phyloP scores from a whole-genome alignment of 2,888 invertebrate species.

The Leptinotarsa juncta region DNA sequence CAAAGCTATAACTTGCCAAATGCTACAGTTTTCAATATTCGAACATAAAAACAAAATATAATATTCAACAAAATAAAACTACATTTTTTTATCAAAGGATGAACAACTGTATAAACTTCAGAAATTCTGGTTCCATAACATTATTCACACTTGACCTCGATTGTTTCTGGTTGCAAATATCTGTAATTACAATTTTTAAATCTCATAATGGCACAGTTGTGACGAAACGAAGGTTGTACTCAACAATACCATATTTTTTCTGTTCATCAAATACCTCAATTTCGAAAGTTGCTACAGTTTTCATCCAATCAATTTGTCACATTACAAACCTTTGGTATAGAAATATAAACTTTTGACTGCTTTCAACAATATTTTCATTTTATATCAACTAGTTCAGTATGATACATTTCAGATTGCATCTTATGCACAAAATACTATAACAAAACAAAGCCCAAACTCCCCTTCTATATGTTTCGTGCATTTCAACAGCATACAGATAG shows the following conservation, averaged over 20 bases:
- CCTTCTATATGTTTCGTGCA: conserved; percentile 91
- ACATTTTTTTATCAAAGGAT: conserved; percentile 30
- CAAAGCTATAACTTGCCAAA: conserved; percentile 33
- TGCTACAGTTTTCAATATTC: conserved; percentile 19
- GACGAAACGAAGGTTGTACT: too few relatives aligned
- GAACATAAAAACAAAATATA: conserved; percentile 12
- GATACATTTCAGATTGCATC: conserved; percentile 53
- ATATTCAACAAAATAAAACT: conserved; percentile 27
- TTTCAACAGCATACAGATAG: conserved; percentile 85
- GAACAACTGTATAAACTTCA: conserved; percentile 17
- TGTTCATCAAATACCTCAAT: background rate
- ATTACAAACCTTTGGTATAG: conserved; percentile 41
- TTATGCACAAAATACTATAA: conserved; percentile 59
- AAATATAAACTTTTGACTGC: conserved; percentile 56
- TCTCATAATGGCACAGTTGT: too few relatives aligned
- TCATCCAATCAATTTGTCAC: conserved; percentile 36
- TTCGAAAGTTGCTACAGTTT: conserved; percentile 20
- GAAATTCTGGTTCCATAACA: background rate
- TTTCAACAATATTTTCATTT: conserved; percentile 34
- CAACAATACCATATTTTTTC: too few relatives aligned
- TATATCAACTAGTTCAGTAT: conserved; percentile 49
- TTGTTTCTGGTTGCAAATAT: too few relatives aligned
- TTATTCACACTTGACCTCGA: too few relatives aligned
- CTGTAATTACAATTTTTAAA: too few relatives aligned
- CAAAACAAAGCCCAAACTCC: conserved; percentile 68